phyloP scores from a whole-genome alignment of 2,113 vertebrate species.

The Odontophorus gujanensis region DNA sequence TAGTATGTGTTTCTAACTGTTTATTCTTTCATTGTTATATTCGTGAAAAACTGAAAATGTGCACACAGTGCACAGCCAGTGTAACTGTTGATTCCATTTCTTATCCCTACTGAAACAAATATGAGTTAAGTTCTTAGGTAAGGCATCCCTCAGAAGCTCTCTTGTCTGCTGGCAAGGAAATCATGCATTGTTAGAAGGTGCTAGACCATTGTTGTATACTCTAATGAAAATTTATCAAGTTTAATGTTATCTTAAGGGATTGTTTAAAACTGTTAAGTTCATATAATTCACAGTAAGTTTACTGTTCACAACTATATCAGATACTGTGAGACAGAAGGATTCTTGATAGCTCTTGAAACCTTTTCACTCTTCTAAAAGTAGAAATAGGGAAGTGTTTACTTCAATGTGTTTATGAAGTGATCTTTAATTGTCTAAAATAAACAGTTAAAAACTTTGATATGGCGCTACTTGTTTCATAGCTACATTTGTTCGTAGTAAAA shows the following conservation, averaged over 20 bases:
- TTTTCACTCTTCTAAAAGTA: neutral
- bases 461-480: neutral
- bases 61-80: no score
- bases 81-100: neutral
- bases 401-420: neutral
- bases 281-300: neutral
- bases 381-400: neutral
- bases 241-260: neutral
- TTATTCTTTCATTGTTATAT: neutral
- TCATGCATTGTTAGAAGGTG: neutral
- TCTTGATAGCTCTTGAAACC: neutral
- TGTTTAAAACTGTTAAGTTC: neutral
- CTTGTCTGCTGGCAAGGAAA: neutral
- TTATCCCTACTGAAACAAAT: neutral
- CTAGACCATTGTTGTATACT: neutral
- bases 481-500: neutral
- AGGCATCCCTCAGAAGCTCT: neutral
- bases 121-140: neutral
- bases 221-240: neutral
- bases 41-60: neutral
- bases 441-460: neutral
- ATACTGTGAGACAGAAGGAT: neutral
- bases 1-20: neutral
- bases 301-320: neutral
- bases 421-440: neutral